A percentile compares a stretch with the other conserved stretches of the same genome.
Conservation (phyloP, 1,140 invertebrate genomes). For the Schlechtendalia chinensis region DNA sequence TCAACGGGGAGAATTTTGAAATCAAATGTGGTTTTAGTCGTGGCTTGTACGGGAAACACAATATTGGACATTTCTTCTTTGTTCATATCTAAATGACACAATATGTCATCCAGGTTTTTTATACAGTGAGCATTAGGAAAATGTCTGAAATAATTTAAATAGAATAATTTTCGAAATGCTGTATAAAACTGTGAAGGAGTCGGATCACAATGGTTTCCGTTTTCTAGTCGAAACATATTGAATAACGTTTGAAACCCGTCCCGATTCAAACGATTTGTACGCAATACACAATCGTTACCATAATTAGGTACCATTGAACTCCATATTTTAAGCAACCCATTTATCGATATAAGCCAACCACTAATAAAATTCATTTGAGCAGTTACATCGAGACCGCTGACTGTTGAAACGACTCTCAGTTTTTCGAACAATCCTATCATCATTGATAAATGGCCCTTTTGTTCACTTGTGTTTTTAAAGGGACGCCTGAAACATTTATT, state of each 20-base stretch:
- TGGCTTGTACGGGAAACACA: not conserved
- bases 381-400: not conserved
- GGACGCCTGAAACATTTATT: not conserved
- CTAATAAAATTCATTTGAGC: not conserved
- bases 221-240: not conserved
- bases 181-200: not conserved
- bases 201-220: not conserved
- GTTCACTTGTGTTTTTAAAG: not conserved
- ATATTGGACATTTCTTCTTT: not conserved
- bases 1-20: not conserved
- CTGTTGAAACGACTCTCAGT: not conserved
- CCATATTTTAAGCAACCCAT: not conserved
- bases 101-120: not conserved
- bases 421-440: not conserved
- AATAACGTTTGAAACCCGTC: not conserved
- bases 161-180: not conserved
- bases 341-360: conserved; percentile 1
- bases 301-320: not conserved
- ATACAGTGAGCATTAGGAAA: not conserved
- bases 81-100: not conserved
- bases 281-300: not conserved
- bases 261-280: not conserved
- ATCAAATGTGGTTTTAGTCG: not conserved
- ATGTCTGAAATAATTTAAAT: not conserved
- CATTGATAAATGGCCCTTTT: not conserved